These are phyloP conservation scores for Cantharis rustica DNA, from an alignment of 2,888 invertebrate genomes.

Conservation along the genomic window DNA sequence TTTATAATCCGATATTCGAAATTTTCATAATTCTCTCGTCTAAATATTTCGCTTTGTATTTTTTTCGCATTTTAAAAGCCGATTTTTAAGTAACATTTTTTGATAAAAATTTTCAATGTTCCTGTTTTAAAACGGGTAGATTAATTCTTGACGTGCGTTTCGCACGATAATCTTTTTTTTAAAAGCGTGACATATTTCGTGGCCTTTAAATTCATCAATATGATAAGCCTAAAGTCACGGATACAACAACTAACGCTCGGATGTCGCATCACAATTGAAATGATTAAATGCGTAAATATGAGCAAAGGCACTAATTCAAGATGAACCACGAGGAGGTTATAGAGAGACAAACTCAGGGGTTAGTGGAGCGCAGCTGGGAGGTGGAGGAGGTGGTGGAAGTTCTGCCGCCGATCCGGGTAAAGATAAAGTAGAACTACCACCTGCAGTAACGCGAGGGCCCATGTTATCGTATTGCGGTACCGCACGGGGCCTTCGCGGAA, in stretches of 20 bases:
- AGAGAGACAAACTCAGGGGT: constrained; percentile 65
- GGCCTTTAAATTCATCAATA: neutral
- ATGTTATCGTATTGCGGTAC: constrained; percentile 85
- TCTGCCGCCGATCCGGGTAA: constrained; percentile 67
- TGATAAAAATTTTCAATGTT: neutral
- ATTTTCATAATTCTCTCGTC: neutral
- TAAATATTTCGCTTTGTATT: neutral
- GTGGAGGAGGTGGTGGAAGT: constrained; percentile 61
- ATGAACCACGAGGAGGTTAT: constrained; percentile 55
- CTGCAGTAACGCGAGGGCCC: constrained; percentile 87
- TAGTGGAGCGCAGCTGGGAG: constrained; percentile 62
- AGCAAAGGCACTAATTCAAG: constrained; percentile 59
- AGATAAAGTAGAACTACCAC: constrained; percentile 85
- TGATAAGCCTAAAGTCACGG: neutral
- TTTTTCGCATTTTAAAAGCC: neutral
- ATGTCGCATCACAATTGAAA: constrained; percentile 1
- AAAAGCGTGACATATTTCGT: neutral
- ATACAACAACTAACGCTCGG: neutral
- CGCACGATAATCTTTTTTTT: neutral
- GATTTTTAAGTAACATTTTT: neutral
- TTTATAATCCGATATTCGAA: neutral
- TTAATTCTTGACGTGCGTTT: neutral
- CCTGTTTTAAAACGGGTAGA: neutral
- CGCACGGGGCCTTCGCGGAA: constrained; percentile 55
- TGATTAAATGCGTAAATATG: constrained; percentile 39